phyloP scores from a whole-genome alignment of 1,140 invertebrate genomes.

The Dendrolimus punctatus region DNA sequence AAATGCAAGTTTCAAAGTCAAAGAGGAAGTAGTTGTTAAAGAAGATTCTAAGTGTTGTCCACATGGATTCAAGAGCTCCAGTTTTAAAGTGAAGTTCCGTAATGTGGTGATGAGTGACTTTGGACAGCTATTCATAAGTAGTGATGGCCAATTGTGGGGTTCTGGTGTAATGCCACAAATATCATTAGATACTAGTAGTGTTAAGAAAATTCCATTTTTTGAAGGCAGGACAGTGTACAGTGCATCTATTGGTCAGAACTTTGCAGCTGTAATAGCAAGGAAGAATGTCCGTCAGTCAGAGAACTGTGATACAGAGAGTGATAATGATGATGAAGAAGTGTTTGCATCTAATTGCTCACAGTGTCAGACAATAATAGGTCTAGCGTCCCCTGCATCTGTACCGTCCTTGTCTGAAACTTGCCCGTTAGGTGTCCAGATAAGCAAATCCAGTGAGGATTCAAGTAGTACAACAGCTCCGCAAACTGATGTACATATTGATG shows the following conservation, averaged over 20 bases:
- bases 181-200: slow-evolving; percentile 73
- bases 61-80: slow-evolving; percentile 76
- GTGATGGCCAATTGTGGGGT: slow-evolving; percentile 81
- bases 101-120: slow-evolving; percentile 75
- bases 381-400: slow-evolving; percentile 69
- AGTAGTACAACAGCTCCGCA: slow-evolving; percentile 67
- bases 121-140: slow-evolving; percentile 77
- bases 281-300: slow-evolving; percentile 69
- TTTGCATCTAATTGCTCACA: slow-evolving; percentile 78
- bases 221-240: slow-evolving; percentile 76
- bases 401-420: slow-evolving; percentile 67
- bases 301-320: slow-evolving; percentile 74
- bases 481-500: slow-evolving; percentile 60
- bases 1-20: slow-evolving; percentile 67
- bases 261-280: slow-evolving; percentile 80
- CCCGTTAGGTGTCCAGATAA: slow-evolving; percentile 63
- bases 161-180: slow-evolving; percentile 82
- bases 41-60: slow-evolving; percentile 76
- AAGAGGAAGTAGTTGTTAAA: slow-evolving; percentile 76
- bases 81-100: slow-evolving; percentile 75
- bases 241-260: slow-evolving; percentile 78
- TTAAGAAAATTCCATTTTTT: slow-evolving; percentile 80
- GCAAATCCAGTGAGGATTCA: slow-evolving; percentile 71
- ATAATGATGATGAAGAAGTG: slow-evolving; percentile 77
- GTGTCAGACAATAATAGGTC: slow-evolving; percentile 70